These are phyloP conservation scores for Tholera decimalis DNA, from an alignment of 2,888 invertebrate genomes.

Conservation along the genomic window DNA sequence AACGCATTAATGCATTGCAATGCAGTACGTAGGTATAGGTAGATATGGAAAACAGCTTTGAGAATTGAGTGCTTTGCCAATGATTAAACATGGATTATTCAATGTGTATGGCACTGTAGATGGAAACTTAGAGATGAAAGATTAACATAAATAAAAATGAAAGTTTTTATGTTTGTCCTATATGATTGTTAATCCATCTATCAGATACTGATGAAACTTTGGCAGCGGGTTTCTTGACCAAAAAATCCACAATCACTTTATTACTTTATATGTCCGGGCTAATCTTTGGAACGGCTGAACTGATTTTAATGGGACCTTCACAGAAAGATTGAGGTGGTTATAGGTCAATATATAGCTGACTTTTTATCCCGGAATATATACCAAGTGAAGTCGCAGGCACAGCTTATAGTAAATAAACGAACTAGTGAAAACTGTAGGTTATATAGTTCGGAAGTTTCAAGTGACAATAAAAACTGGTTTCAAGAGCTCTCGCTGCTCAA, in stretches of 20 bases:
- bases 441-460: conserved; percentile 18
- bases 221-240: too few relatives aligned
- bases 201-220: too few relatives aligned
- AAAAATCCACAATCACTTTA: too few relatives aligned
- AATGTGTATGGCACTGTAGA: background rate
- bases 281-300: too few relatives aligned
- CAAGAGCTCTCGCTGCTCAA: conserved; percentile 1
- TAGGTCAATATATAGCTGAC: too few relatives aligned
- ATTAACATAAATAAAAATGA: too few relatives aligned
- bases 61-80: background rate
- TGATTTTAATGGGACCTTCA: too few relatives aligned
- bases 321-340: too few relatives aligned
- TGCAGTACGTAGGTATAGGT: background rate
- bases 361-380: too few relatives aligned
- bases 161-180: too few relatives aligned
- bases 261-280: too few relatives aligned
- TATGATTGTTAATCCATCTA: too few relatives aligned
- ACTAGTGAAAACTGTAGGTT: background rate
- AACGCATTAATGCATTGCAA: conserved; percentile 10
- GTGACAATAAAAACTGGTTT: conserved; percentile 25
- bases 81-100: background rate
- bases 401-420: background rate
- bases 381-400: background rate
- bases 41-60: background rate
- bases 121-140: background rate